Conservation (phyloP, 2,113 vertebrate genomes). For the Diadophis punctatus region DNA sequence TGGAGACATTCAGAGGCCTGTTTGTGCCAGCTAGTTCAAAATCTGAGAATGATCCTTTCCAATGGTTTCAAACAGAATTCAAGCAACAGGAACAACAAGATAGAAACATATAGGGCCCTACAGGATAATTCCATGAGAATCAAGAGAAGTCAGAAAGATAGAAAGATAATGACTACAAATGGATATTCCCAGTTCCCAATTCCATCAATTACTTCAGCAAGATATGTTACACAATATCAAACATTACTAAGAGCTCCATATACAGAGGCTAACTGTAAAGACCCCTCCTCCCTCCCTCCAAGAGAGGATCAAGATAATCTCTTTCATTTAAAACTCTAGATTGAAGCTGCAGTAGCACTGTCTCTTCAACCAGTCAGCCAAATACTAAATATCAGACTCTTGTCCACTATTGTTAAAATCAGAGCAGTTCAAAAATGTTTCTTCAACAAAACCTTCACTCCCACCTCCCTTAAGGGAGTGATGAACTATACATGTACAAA, state of each 20-base stretch:
- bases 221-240: neutral
- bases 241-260: neutral
- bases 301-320: neutral
- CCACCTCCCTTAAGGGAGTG: neutral
- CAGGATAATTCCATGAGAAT: neutral
- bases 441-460: neutral
- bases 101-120: neutral
- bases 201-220: neutral
- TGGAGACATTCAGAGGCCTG: neutral
- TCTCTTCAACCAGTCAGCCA: neutral
- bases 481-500: neutral
- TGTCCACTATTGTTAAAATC: neutral
- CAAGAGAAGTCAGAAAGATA: neutral
- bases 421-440: neutral
- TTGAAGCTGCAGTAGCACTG: neutral
- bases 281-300: neutral
- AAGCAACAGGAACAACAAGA: neutral
- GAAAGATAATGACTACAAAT: neutral
- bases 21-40: neutral
- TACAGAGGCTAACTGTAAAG: neutral
- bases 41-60: neutral
- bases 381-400: neutral
- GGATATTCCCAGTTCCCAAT: neutral
- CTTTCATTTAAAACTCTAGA: neutral
- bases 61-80: neutral